A percentile compares a stretch with the other conserved stretches of the same genome.
These are phyloP conservation scores for Crenuchus spilurus DNA, from an alignment of 2,797 vertebrate species.

Conservation along the genomic window DNA sequence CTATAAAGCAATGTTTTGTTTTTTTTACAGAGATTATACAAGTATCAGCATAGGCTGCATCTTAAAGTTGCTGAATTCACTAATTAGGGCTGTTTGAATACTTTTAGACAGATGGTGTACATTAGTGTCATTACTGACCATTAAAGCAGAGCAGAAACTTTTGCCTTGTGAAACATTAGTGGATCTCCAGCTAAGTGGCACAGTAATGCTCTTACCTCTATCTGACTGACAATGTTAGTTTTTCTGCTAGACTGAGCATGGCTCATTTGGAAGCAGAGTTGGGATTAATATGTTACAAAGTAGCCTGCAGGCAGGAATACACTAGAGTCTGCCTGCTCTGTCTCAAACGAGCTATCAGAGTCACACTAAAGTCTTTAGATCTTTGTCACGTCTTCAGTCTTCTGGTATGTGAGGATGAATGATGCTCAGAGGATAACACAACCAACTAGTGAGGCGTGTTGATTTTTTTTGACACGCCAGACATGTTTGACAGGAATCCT, in stretches of 20 bases:
- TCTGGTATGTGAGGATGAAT: constrained; percentile 25
- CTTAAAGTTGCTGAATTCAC: no score
- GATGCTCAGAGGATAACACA: background rate
- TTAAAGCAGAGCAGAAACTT: background rate
- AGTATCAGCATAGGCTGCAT: no score
- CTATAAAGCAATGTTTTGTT: no score
- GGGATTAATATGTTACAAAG: constrained; percentile 30
- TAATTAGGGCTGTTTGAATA: no score
- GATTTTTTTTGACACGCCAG: background rate
- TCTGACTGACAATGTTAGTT: background rate
- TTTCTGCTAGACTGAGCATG: background rate
- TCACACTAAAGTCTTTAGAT: constrained; percentile 11
- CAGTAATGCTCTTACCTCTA: background rate
- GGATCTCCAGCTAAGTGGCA: constrained; percentile 2
- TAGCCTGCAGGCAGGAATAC: constrained; percentile 25
- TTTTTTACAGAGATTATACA: no score
- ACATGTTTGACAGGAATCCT: background rate
- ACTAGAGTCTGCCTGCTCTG: constrained; percentile 12
- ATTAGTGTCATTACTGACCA: background rate
- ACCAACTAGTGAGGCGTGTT: background rate
- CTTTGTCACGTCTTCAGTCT: constrained; percentile 19
- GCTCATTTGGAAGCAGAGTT: constrained; percentile 6
- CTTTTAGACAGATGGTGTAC: no score
- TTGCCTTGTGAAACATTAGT: constrained; percentile 1
- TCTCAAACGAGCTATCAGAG: constrained; percentile 29